phyloP scores from a whole-genome alignment of 2,113 vertebrate genomes.

The Isichthys henryi region DNA sequence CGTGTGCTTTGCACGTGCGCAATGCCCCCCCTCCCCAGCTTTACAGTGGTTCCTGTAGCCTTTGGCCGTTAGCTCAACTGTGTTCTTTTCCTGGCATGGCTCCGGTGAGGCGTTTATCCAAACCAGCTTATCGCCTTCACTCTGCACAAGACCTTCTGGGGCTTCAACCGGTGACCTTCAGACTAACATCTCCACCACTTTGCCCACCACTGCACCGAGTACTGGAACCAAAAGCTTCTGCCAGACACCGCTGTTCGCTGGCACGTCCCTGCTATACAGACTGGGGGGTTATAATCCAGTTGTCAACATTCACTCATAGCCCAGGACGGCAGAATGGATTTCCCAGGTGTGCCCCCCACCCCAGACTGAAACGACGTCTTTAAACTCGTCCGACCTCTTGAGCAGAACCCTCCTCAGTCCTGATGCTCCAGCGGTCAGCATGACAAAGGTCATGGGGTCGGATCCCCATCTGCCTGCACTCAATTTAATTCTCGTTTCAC shows the following conservation, averaged over 20 bases:
- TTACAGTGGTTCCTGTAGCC: neutral
- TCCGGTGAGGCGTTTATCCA: neutral
- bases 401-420: neutral
- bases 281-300: conserved; percentile 15
- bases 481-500: neutral
- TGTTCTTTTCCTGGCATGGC: neutral
- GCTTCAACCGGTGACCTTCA: neutral
- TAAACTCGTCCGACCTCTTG: conserved; percentile 11
- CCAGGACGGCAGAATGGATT: conserved; percentile 18
- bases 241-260: neutral
- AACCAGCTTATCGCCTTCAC: neutral
- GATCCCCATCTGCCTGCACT: neutral
- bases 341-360: conserved; percentile 35
- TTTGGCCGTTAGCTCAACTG: neutral
- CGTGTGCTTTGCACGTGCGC: neutral
- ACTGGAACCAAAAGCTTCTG: neutral
- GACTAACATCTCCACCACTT: neutral
- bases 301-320: conserved; percentile 44
- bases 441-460: neutral
- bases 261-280: neutral
- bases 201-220: neutral
- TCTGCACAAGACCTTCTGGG: neutral
- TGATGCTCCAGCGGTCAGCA: neutral
- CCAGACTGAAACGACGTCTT: conserved; percentile 22
- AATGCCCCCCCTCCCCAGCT: neutral